Evolutionary conservation across 2,888 invertebrate genomes (phyloP), one percentile per base, ranked within the genome.

Genomic region (Volucella zonaria): DNA sequence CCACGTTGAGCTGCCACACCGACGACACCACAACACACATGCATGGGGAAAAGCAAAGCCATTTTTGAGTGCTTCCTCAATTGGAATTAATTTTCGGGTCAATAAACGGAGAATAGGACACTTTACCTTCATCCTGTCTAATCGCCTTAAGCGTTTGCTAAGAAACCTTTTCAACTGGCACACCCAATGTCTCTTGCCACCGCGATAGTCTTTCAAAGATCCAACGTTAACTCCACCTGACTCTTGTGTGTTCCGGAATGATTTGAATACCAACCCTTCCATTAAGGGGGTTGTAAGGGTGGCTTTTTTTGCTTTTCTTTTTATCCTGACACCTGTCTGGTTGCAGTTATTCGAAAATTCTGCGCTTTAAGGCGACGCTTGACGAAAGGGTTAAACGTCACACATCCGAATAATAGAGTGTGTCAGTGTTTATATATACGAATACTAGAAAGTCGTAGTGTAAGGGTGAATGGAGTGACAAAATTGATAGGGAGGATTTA

Each of bases 281-380:
- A 31, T 11, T 14, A 31, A 31, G 61, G 18, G 64, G 40, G 54
- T 61, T 58, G 45, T 59, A 40, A 67, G 66, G 66, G 66, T 67
- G 42, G 66, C 31, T 43, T 40, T 49, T 68, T 68, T 47, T 11
- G 8, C 12, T 58, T 66, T 52, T 15, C 18, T 6, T 12, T 52
- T 68, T 81, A 64, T 76, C 62, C 68, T 74, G 78, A 62, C 78
- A 82, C 82, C 82, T 78, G 78, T 73, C 73, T 68, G 73, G 40
- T 73, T 49, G 62, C 56, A 78, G 82, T 73, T 68, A 56, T 31
- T 31, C 6, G 31, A 31, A 31, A 68, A 64, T 82, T 40, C 56
- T 56, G 51, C 51, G 31, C 54, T 56, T 40, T 42, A 54, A 66
- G 58, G 54, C 10, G 12, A 18, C n/a, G 31, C 40, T 18, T 49